A percentile compares a stretch with the other conserved stretches of the same genome.
These are phyloP conservation scores for Cydia fagiglandana DNA, from an alignment of 1,140 invertebrate genomes.

Conservation along the genomic window DNA sequence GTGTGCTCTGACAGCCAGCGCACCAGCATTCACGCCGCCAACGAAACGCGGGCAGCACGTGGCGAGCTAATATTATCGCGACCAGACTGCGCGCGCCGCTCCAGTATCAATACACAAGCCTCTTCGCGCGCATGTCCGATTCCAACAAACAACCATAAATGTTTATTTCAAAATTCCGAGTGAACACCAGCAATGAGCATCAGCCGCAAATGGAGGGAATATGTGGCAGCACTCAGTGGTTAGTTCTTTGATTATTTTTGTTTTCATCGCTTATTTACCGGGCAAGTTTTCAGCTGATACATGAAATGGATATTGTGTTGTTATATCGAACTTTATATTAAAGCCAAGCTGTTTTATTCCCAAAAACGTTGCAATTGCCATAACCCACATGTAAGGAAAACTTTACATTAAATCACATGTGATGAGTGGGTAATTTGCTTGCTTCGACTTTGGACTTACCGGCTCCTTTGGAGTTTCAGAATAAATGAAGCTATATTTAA, in stretches of 20 bases:
- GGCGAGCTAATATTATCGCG: conserved; percentile 66
- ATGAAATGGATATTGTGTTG: background rate
- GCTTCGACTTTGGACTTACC: conserved; percentile 3
- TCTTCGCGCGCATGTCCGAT: conserved; percentile 53
- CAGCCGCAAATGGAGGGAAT: conserved; percentile 71
- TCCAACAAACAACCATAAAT: conserved; percentile 60
- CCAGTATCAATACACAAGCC: conserved; percentile 44
- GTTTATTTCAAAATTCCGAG: conserved; percentile 59
- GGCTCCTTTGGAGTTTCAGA: background rate
- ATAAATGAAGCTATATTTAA: too few relatives aligned
- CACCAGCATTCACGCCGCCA: conserved; percentile 60
- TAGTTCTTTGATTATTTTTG: conserved; percentile 55
- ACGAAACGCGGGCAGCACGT: conserved; percentile 66
- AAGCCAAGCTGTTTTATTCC: conserved; percentile 24
- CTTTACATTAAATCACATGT: background rate
- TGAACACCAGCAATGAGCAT: conserved; percentile 61
- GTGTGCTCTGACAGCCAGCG: conserved; percentile 47
- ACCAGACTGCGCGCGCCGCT: conserved; percentile 34
- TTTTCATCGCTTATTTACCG: conserved; percentile 30
- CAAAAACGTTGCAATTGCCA: background rate
- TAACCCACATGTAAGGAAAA: background rate
- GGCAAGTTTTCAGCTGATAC: conserved; percentile 29
- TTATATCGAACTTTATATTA: conserved; percentile 32
- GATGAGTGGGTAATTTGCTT: background rate
- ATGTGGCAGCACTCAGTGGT: conserved; percentile 72